Percentiles rank a stretch among this genome's conserved stretches.
Evolutionary conservation across 1,140 invertebrate genomes (phyloP).

Genomic region (Heliconius hewitsoni): DNA sequence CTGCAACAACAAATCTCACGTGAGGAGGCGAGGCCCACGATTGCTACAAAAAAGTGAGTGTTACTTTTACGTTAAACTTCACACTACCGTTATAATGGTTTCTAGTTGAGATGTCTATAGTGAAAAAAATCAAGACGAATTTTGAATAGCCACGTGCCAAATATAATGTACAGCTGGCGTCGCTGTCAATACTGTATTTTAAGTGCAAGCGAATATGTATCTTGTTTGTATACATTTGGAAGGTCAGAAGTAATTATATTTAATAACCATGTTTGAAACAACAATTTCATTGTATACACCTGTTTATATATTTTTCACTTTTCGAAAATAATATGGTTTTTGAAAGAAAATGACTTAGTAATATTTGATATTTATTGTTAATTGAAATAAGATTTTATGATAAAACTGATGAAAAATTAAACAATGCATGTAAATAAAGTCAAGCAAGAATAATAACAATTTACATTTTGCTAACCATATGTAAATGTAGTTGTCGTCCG

Average conservation of each 20-base stretch:
- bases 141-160: slow-evolving; percentile 30
- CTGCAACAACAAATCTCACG: slow-evolving; percentile 19
- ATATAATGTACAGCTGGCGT: slow-evolving; percentile 22
- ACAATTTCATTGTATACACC: background rate
- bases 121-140: slow-evolving; percentile 6
- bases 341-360: no score
- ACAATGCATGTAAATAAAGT: no score
- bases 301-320: background rate
- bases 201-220: slow-evolving; percentile 14
- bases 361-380: no score
- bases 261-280: background rate
- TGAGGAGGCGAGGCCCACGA: background rate
- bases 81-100: slow-evolving; percentile 26
- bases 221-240: background rate
- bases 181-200: slow-evolving; percentile 13
- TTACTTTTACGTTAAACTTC: slow-evolving; percentile 16
- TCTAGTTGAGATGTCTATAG: slow-evolving; percentile 12
- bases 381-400: no score
- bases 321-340: background rate
- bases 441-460: no score
- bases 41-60: background rate
- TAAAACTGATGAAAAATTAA: no score
- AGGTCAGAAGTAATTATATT: background rate
- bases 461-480: no score
- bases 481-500: no score